These are phyloP conservation scores for Neodiprion lecontei DNA, from an alignment of 1,140 invertebrate genomes.

Conservation along the genomic window DNA sequence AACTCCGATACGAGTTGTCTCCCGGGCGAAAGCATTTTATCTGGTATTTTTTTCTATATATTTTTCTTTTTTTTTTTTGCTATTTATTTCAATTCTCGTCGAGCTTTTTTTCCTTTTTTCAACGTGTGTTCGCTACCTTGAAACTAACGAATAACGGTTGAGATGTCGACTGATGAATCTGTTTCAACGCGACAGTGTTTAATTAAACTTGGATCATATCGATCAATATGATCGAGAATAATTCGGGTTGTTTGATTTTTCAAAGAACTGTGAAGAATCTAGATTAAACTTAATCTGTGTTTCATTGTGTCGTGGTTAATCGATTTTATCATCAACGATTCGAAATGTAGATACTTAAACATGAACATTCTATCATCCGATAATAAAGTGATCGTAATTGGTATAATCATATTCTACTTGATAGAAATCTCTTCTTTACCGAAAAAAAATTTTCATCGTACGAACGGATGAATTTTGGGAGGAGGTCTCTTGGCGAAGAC, in stretches of 20 bases:
- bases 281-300: too few species aligned
- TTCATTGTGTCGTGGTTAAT: too few species aligned
- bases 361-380: too few species aligned
- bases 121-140: background rate
- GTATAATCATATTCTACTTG: too few species aligned
- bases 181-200: conserved; percentile 24
- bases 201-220: background rate
- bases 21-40: background rate
- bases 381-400: too few species aligned
- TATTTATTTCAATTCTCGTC: background rate
- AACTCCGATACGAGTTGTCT: conserved; percentile 9
- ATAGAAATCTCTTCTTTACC: too few species aligned
- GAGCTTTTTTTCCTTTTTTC: background rate
- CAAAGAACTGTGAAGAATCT: too few species aligned
- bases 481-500: too few species aligned
- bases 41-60: background rate
- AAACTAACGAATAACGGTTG: background rate
- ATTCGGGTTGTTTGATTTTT: background rate
- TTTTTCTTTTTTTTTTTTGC: background rate
- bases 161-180: background rate
- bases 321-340: too few species aligned
- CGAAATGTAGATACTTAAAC: too few species aligned
- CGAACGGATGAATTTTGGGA: too few species aligned
- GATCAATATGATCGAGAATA: background rate
- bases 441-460: too few species aligned